phyloP scores from a whole-genome alignment of 2,888 invertebrate genomes.

The Druceiella hillmani region DNA sequence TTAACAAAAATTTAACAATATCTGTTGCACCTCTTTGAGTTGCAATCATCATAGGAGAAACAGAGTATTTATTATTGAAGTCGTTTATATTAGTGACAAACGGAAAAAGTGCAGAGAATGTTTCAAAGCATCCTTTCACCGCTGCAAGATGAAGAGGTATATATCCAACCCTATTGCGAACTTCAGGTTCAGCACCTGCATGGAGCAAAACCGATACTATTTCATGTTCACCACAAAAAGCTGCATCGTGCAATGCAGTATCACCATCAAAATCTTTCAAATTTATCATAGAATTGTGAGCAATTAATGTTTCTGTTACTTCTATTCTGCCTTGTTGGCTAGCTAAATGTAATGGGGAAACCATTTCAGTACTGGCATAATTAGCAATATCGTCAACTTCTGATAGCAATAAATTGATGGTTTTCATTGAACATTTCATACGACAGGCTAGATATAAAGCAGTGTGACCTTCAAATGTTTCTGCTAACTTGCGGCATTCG shows the following conservation, averaged over 20 bases:
- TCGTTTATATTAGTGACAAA: slow-evolving; percentile 40
- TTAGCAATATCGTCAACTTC: slow-evolving; percentile 38
- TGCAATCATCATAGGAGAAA: slow-evolving; percentile 38
- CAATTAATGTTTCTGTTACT: slow-evolving; percentile 36
- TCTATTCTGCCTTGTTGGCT: slow-evolving; percentile 38
- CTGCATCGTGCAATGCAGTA: slow-evolving; percentile 45
- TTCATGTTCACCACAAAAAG: slow-evolving; percentile 31
- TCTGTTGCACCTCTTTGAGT: slow-evolving; percentile 32
- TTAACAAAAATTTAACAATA: slow-evolving; percentile 36
- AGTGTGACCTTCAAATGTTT: slow-evolving; percentile 48
- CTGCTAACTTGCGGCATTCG: slow-evolving; percentile 34
- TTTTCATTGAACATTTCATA: slow-evolving; percentile 33
- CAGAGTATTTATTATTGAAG: no score
- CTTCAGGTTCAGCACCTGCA: slow-evolving; percentile 41
- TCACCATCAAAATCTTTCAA: slow-evolving; percentile 48
- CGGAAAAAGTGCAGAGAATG: slow-evolving; percentile 33
- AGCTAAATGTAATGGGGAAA: slow-evolving; percentile 43
- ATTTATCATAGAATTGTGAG: slow-evolving; percentile 40
- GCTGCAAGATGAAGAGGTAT: slow-evolving; percentile 46
- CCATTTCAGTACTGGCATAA: slow-evolving; percentile 42
- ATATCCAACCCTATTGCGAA: slow-evolving; percentile 36
- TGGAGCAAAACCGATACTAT: slow-evolving; percentile 35
- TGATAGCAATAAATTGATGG: slow-evolving; percentile 35
- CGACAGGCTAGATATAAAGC: slow-evolving; percentile 44
- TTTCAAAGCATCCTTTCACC: slow-evolving; percentile 34